Base-by-base conservation (phyloP, 2,797 vertebrate species). In the Coregonus sp. region DNA sequence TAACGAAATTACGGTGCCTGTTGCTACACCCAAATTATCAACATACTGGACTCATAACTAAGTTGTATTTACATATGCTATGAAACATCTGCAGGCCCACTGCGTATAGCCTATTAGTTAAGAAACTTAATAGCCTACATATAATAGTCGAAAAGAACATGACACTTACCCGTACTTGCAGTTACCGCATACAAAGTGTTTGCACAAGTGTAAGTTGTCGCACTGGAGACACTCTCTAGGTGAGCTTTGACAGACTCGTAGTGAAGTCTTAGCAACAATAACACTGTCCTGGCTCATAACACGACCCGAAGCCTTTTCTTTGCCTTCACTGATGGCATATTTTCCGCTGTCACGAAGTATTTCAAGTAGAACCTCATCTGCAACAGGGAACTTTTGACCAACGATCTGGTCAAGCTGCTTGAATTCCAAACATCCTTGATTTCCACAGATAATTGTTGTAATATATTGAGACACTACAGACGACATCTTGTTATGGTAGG, bases 181-280 rank as follows among this genome's bases (percentile, higher is more conserved):
- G 33, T 86, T 80, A 2, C 97, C 97, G 29, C 88, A 95, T 0
- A 97, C 82, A 67, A 90, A 89, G 77, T 91, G 97, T 78, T 88
- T 94, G 90, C 98, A 99, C 74, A 98, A 76, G 77, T 99, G 98
- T 66, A 99, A 86, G 0, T 82, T 73, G 0, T 89, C 82, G 80
- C 97, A 99, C 0, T 0, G 56, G 0, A 0, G 0, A 79, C 92
- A 95, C 7, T 81, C 75, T 2, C 82, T 87, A 0, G 78, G 4
- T 50, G 75, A 90, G 0, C 54, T 89, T 80, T 85, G 90, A 72
- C 97, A 98, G 51, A 98, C 72, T 68, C 97, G 89, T 74, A 96
- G 74, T 0, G 75, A 35, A 1, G 91, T 94, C 82, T 92, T 94
- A 1, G 92, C 91, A 51, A 93, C 84, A 0, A 95, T 11, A 25